A percentile compares a stretch with the other conserved stretches of the same genome.
Evolutionary conservation across 2,888 invertebrate species (phyloP).

Genomic region (Habrosyne pyritoides): DNA sequence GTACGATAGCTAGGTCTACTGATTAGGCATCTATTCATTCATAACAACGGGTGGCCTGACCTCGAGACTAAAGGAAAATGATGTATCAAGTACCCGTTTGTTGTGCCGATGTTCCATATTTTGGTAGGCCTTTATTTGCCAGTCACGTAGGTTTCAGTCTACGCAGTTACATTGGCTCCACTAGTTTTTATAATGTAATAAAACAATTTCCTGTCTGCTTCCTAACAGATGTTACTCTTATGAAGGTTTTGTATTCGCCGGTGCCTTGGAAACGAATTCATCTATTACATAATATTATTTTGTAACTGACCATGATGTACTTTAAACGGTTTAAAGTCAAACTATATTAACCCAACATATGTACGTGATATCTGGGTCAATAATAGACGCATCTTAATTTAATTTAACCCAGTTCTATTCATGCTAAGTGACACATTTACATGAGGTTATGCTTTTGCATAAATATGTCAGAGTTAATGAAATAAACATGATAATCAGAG

Average conservation of each 20-base stretch:
- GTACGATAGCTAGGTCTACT: neutral
- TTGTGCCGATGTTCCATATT: conserved; percentile 23
- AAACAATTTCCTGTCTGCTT: conserved; percentile 50
- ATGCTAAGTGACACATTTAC: conserved; percentile 1
- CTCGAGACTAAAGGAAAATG: conserved; percentile 35
- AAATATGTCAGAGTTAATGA: neutral
- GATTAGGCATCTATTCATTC: conserved; percentile 50
- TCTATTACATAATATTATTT: neutral
- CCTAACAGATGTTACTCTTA: neutral
- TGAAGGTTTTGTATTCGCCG: neutral
- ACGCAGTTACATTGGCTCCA: conserved; percentile 33
- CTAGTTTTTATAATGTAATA: conserved; percentile 44
- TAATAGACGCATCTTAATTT: conserved; percentile 2
- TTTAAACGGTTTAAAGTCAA: neutral
- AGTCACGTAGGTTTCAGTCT: conserved; percentile 59
- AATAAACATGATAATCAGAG: neutral
- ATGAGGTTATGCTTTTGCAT: conserved; percentile 2
- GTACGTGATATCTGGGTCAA: conserved; percentile 1
- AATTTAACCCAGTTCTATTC: conserved; percentile 9
- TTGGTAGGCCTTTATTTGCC: conserved; percentile 52
- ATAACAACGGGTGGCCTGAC: conserved; percentile 37
- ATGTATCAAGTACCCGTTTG: conserved; percentile 2
- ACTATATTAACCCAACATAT: neutral
- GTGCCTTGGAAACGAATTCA: neutral
- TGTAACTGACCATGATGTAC: neutral